Base-by-base conservation (phyloP, 53 echinoderm and acorn worm species). In the Antedon mediterranea region DNA sequence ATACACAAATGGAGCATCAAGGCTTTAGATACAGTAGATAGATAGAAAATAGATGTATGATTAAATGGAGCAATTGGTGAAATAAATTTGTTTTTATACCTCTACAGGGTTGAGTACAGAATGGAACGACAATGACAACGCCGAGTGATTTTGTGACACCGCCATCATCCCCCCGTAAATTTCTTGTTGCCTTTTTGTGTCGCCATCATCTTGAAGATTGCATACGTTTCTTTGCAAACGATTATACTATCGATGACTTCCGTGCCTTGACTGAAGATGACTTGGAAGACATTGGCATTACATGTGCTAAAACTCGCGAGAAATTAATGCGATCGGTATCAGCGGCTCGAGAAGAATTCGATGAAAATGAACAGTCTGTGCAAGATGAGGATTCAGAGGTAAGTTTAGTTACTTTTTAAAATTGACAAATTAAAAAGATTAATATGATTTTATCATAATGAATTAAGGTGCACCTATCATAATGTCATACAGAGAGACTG, bases 231-330 rank as follows among this genome's bases (percentile, higher is more conserved):
- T 95, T 95, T 71, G 87, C 95, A 20, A 34, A 32, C 9, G 91
- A 91, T 78, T 91, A 89, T 83, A 95, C 91, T 28, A 72, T 95
- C 82, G 95, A 89, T 23, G 85, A 91, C 44, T 95, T 95, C 81
- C 87, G 91, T 32, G 95, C 91, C 31, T 44, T 91, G 71, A 95
- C 95, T 15, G 95, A 95, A 77, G 95, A 95, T 78, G 95, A 95
- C 74, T 76, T 95, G 73, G 83, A 83, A 7, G 89, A 92, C 34
- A 92, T 81, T 70, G 87, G 84, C 42, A 76, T 95, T 15, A 77
- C 41, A 20, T 78, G 79, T 28, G 42, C 83, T 29, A 80, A 83
- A 31, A 84, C 84, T 70, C 76, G 92, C 28, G 84, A 79, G 44
- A 77, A 78, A 73, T 73, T 95, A 79, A 87, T 95, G 92, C 81